Evolutionary conservation across 2,113 vertebrate genomes (phyloP).

Genomic region (Amphiprion percula): DNA sequence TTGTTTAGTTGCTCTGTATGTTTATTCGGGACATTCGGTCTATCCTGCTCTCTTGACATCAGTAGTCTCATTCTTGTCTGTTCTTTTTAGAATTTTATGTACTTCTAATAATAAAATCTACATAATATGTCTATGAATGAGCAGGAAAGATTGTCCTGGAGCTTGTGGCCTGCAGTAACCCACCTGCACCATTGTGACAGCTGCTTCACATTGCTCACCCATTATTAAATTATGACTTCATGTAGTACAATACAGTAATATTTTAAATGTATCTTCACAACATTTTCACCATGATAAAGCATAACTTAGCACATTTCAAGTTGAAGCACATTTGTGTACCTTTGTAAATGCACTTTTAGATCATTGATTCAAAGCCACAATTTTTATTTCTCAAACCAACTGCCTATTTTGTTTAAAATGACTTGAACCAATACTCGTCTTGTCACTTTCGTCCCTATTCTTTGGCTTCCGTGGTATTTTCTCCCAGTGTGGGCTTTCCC

Average conservation of each 20-base stretch:
- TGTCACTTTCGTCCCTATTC: conserved; percentile 23
- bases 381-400: not conserved
- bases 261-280: conserved; percentile 2
- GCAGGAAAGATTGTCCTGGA: not conserved
- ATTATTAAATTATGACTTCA: conserved; percentile 64
- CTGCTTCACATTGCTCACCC: conserved; percentile 52
- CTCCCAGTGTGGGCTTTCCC: conserved; percentile 58
- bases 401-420: not conserved
- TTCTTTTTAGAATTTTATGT: not conserved
- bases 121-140: not conserved
- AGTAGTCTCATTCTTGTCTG: not conserved
- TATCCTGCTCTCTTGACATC: no score
- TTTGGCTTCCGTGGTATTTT: conserved; percentile 51
- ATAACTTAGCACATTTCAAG: not conserved
- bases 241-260: conserved; percentile 23
- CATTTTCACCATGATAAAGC: conserved; percentile 8
- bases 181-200: conserved; percentile 39
- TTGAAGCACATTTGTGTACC: not conserved
- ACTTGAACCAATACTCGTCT: not conserved
- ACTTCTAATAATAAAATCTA: no score
- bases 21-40: no score
- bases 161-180: conserved; percentile 33
- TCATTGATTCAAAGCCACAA: not conserved
- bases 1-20: no score
- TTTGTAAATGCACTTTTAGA: not conserved